A percentile compares a stretch with the other conserved stretches of the same genome.
Conservation (phyloP, 2,888 invertebrate genomes). For the Himalopsyche anomala region DNA sequence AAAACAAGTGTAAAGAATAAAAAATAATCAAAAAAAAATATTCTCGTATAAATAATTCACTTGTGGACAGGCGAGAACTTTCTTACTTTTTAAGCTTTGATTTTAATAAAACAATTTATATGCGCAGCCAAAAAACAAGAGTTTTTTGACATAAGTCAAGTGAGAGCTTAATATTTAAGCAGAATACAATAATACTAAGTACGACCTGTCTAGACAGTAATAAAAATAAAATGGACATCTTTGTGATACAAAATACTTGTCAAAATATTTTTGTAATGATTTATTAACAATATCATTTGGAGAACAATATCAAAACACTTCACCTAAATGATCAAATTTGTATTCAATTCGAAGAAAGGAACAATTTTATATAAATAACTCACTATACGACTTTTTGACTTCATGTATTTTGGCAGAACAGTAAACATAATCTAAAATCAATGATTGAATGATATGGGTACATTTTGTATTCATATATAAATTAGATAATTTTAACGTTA, state of each 20-base stretch:
- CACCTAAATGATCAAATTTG: not conserved
- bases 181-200: slow-evolving; percentile 10
- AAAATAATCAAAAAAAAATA: not conserved
- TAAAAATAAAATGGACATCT: slow-evolving; percentile 13
- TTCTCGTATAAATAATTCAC: not conserved
- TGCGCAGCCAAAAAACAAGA: not conserved
- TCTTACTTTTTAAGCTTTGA: not conserved
- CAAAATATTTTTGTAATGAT: not conserved
- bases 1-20: not conserved
- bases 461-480: too few relatives aligned
- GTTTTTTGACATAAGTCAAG: slow-evolving; percentile 26
- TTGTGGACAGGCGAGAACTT: not conserved
- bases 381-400: too few relatives aligned
- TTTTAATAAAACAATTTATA: slow-evolving; percentile 42
- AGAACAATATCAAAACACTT: not conserved
- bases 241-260: not conserved
- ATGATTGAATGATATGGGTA: too few relatives aligned
- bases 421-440: too few relatives aligned
- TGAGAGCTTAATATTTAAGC: not conserved
- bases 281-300: not conserved
- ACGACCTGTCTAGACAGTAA: slow-evolving; percentile 11
- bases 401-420: too few relatives aligned
- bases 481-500: too few relatives aligned
- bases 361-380: too few relatives aligned
- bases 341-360: too few relatives aligned